phyloP scores from a whole-genome alignment of 2,113 vertebrate genomes.

The Vulpes lagopus region DNA sequence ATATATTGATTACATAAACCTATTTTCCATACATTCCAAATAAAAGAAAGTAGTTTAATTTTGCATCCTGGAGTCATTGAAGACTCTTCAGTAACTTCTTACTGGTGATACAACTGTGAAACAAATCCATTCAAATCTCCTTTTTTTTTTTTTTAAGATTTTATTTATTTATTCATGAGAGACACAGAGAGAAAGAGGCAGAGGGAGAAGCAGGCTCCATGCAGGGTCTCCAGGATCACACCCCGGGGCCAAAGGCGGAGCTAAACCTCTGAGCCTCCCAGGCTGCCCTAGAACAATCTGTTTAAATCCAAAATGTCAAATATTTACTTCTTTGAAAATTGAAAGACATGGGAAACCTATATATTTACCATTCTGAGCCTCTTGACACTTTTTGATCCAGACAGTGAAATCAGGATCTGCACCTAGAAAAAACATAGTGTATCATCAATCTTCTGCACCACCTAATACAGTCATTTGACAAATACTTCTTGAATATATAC shows the following conservation, averaged over 20 bases:
- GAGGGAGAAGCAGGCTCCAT: no score
- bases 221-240: no score
- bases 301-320: constrained; percentile 50
- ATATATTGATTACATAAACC: neutral
- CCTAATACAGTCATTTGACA: neutral
- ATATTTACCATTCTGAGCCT: constrained; percentile 91
- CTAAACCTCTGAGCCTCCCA: no score
- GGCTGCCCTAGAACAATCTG: neutral
- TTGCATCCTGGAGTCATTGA: constrained; percentile 17
- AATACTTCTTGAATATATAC: neutral
- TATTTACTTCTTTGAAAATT: constrained; percentile 32
- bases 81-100: constrained; percentile 9
- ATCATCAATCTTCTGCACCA: neutral
- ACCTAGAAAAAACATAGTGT: constrained; percentile 85
- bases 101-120: neutral
- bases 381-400: constrained; percentile 96
- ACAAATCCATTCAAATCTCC: constrained; percentile 29
- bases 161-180: no score
- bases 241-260: no score
- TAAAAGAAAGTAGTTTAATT: constrained; percentile 22
- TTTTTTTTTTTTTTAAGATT: neutral
- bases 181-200: no score
- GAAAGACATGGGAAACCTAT: constrained; percentile 8
- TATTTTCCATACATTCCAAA: constrained; percentile 25
- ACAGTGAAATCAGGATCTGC: constrained; percentile 89